Evolutionary conservation across 2,888 invertebrate species (phyloP).

Genomic region (Venustoraphidia nigricollis): DNA sequence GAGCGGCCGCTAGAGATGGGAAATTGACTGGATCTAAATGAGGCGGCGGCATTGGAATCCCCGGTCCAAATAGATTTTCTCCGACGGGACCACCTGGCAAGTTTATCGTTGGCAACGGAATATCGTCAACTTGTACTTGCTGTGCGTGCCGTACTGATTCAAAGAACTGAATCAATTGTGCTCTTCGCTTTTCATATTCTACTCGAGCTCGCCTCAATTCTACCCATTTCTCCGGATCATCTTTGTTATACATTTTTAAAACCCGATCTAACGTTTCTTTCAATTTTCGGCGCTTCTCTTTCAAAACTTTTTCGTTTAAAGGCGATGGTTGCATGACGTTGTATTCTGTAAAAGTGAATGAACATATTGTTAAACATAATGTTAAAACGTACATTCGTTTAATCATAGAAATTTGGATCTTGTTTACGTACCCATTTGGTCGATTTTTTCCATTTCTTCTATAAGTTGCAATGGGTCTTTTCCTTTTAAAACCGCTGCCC

Average conservation of each 20-base stretch:
- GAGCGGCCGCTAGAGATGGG: conserved; percentile 33
- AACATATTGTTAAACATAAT: too few relatives aligned
- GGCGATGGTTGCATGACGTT: conserved; percentile 90
- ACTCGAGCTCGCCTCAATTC: conserved; percentile 81
- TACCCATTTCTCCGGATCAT: conserved; percentile 87
- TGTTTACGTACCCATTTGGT: conserved; percentile 76
- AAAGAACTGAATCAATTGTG: conserved; percentile 78
- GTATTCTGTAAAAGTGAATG: conserved; percentile 50
- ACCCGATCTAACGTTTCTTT: conserved; percentile 91
- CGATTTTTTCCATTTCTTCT: conserved; percentile 92
- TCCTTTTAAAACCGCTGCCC: conserved; percentile 92
- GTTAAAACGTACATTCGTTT: neutral
- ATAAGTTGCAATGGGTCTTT: conserved; percentile 93
- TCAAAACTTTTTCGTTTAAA: conserved; percentile 88
- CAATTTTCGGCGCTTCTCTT: conserved; percentile 90
- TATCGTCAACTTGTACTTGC: conserved; percentile 88
- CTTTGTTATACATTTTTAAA: conserved; percentile 89
- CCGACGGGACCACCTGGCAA: conserved; percentile 19
- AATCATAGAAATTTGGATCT: neutral
- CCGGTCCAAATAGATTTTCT: conserved; percentile 18
- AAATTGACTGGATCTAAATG: conserved; percentile 29
- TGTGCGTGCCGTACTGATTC: conserved; percentile 94
- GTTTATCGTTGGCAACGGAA: conserved; percentile 67
- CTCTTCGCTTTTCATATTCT: conserved; percentile 82
- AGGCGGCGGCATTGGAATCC: conserved; percentile 37